A percentile compares a stretch with the other conserved stretches of the same genome.
Evolutionary conservation across 2,888 invertebrate genomes (phyloP).

Genomic region (Sepiola atlantica): DNA sequence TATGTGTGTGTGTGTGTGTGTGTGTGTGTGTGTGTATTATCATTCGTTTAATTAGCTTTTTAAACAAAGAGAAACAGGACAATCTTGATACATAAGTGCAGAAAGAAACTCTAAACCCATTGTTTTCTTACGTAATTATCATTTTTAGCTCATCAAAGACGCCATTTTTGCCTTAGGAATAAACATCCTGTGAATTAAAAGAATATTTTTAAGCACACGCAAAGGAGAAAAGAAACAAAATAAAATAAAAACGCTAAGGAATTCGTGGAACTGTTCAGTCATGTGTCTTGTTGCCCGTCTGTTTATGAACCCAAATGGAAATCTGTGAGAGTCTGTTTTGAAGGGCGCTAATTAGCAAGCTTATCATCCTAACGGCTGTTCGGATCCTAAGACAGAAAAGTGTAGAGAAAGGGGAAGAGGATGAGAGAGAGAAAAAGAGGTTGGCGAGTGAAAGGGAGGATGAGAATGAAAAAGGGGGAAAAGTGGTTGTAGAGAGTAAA

Average conservation of each 20-base stretch:
- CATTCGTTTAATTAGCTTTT: too few species aligned
- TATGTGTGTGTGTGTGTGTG: too few species aligned
- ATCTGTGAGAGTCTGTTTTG: neutral
- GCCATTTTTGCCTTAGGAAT: neutral
- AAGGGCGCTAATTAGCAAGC: neutral
- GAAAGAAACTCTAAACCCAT: too few species aligned
- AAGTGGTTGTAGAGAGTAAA: neutral
- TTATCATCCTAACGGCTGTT: neutral
- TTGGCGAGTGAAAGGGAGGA: neutral
- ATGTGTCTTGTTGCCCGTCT: neutral
- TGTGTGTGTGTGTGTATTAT: too few species aligned
- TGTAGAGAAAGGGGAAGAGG: neutral
- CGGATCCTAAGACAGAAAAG: neutral
- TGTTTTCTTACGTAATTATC: neutral
- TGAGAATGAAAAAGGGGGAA: neutral
- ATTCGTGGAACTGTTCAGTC: neutral
- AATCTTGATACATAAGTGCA: too few species aligned
- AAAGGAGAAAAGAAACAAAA: neutral
- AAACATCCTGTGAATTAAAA: neutral
- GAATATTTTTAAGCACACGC: neutral
- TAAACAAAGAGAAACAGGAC: too few species aligned
- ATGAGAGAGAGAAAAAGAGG: neutral
- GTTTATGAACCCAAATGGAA: neutral
- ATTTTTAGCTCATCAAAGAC: neutral
- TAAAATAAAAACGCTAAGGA: neutral